These are phyloP conservation scores for Monodelphis domestica DNA, from an alignment of 2,797 vertebrate species.

Conservation along the genomic window DNA sequence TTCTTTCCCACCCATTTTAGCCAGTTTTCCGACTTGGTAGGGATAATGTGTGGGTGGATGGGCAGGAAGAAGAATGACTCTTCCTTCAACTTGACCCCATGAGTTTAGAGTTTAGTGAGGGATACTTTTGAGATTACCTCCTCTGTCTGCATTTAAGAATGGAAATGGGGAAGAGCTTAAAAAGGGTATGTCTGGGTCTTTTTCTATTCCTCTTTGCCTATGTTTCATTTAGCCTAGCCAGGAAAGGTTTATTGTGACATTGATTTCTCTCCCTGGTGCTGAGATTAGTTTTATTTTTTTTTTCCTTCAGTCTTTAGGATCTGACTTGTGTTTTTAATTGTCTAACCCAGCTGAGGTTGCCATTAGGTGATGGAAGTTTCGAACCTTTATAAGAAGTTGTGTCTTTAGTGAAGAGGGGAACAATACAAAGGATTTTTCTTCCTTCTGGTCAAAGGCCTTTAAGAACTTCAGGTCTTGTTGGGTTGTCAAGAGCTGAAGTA, in stretches of 20 bases:
- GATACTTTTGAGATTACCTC: not conserved
- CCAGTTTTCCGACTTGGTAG: not conserved
- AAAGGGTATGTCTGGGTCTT: not conserved
- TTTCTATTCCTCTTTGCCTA: not conserved
- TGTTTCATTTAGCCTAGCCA: not conserved
- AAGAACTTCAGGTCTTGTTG: constrained; percentile 14
- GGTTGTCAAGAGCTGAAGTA: not conserved
- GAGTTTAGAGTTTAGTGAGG: not conserved
- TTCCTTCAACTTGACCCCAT: constrained; percentile 27
- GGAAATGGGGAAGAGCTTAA: constrained; percentile 28
- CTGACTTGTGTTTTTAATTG: constrained; percentile 20
- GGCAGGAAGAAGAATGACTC: not conserved
- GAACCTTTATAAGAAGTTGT: not conserved
- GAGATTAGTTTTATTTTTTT: constrained; percentile 22
- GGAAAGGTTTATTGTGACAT: not conserved
- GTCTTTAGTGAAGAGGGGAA: not conserved
- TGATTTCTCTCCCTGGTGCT: not conserved
- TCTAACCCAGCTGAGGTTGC: not conserved
- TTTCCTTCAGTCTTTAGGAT: not conserved
- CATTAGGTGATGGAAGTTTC: constrained; percentile 22
- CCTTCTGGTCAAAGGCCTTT: not conserved
- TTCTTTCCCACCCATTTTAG: not conserved
- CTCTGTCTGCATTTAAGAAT: not conserved
- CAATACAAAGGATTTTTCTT: not conserved
- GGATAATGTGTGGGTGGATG: not conserved